Conservation (phyloP, 2,797 vertebrate species). For the Naso thynnoides region DNA sequence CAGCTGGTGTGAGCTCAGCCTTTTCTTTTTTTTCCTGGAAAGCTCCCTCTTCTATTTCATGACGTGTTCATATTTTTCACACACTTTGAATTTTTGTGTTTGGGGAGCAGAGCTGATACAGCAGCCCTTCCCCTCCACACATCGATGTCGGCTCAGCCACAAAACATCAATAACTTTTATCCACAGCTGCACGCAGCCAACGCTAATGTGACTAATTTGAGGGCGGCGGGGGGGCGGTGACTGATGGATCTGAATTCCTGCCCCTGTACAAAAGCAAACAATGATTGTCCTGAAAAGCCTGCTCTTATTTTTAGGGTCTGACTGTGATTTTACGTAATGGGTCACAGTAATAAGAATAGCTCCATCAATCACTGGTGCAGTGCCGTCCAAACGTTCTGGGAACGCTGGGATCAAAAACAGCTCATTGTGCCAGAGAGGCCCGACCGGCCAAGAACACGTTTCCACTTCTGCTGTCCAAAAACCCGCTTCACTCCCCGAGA, state of each 20-base stretch:
- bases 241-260: constrained; percentile 59
- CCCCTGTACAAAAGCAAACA: constrained; percentile 76
- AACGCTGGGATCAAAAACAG: constrained; percentile 70
- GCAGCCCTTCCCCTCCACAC: not conserved
- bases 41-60: constrained; percentile 12
- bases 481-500: no score
- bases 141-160: not conserved
- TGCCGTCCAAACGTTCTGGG: constrained; percentile 68
- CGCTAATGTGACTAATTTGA: constrained; percentile 57
- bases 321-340: constrained; percentile 78
- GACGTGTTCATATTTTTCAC: not conserved
- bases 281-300: constrained; percentile 74
- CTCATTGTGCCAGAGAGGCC: constrained; percentile 35
- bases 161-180: constrained; percentile 41
- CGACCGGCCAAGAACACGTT: constrained; percentile 27
- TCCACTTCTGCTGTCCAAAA: constrained; percentile 23
- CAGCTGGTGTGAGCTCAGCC: not conserved
- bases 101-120: not conserved
- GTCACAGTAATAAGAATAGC: constrained; percentile 76
- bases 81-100: not conserved
- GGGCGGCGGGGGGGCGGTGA: constrained; percentile 5
- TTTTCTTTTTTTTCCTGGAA: constrained; percentile 16
- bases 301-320: constrained; percentile 79
- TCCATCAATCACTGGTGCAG: constrained; percentile 74
- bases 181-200: constrained; percentile 39